phyloP scores from a whole-genome alignment of 2,888 invertebrate species.

The Spodoptera exigua region DNA sequence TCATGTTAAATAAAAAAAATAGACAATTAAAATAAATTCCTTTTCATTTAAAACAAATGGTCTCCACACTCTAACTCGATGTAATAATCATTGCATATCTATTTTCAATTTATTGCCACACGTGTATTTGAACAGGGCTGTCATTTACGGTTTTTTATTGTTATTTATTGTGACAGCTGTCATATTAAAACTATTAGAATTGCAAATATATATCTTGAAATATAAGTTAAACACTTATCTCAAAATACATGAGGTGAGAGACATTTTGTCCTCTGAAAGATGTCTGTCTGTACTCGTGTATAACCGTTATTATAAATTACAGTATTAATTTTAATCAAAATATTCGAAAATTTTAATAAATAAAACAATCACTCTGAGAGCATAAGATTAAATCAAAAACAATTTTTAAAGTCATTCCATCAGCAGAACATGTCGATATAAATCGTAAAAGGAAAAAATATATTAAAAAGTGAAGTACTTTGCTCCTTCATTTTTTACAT shows the following conservation, averaged over 20 bases:
- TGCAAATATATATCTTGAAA: not conserved
- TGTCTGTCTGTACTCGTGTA: too few species aligned
- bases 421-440: too few species aligned
- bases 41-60: constrained; percentile 5
- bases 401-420: too few species aligned
- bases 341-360: too few species aligned
- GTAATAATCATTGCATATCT: constrained; percentile 1
- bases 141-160: not conserved
- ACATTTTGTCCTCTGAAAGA: not conserved
- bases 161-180: constrained; percentile 9
- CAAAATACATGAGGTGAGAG: not conserved
- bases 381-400: too few species aligned
- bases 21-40: not conserved
- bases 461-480: too few species aligned
- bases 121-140: constrained; percentile 12
- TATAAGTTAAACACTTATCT: too few species aligned
- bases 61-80: constrained; percentile 2
- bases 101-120: constrained; percentile 11
- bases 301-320: too few species aligned
- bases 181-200: not conserved
- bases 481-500: too few species aligned
- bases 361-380: too few species aligned
- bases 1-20: not conserved
- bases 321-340: too few species aligned
- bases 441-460: too few species aligned